A percentile compares a stretch with the other conserved stretches of the same genome.
Evolutionary conservation across 2,113 vertebrate genomes (phyloP).

Genomic region (Pachypanchax playfairii): DNA sequence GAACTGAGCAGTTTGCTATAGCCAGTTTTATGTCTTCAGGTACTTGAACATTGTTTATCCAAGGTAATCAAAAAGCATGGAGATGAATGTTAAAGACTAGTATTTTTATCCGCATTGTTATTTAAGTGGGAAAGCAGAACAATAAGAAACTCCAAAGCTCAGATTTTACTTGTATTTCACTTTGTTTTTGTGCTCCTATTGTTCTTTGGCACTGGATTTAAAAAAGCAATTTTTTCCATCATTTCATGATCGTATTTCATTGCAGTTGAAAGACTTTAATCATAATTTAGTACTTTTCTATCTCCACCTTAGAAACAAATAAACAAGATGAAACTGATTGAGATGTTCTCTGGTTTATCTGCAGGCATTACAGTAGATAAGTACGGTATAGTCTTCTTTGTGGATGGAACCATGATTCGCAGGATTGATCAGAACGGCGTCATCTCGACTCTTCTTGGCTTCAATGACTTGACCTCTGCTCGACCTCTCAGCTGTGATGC

Average conservation of each 20-base stretch:
- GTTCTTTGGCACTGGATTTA: constrained; percentile 41
- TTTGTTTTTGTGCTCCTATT: constrained; percentile 64
- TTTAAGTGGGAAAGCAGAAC: constrained; percentile 9
- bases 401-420: constrained; percentile 97
- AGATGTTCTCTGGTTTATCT: constrained; percentile 34
- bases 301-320: constrained; percentile 44
- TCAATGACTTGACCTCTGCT: constrained; percentile 96
- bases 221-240: constrained; percentile 38
- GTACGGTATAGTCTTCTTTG: constrained; percentile 94
- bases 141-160: constrained; percentile 31
- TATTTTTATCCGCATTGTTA: constrained; percentile 16
- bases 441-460: constrained; percentile 95
- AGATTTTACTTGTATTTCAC: constrained; percentile 43
- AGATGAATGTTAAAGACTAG: neutral
- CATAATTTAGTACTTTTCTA: constrained; percentile 29
- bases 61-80: neutral
- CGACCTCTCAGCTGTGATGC: constrained; percentile 96
- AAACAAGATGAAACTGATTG: constrained; percentile 41
- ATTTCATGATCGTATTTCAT: too few relatives aligned
- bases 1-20: constrained; percentile 2
- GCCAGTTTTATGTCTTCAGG: neutral
- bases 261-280: constrained; percentile 27
- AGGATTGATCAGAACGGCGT: constrained; percentile 96
- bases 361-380: constrained; percentile 97
- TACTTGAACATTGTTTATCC: constrained; percentile 14